These are phyloP conservation scores for Buceros bicornis DNA, from an alignment of 2,797 vertebrate species.

Conservation along the genomic window DNA sequence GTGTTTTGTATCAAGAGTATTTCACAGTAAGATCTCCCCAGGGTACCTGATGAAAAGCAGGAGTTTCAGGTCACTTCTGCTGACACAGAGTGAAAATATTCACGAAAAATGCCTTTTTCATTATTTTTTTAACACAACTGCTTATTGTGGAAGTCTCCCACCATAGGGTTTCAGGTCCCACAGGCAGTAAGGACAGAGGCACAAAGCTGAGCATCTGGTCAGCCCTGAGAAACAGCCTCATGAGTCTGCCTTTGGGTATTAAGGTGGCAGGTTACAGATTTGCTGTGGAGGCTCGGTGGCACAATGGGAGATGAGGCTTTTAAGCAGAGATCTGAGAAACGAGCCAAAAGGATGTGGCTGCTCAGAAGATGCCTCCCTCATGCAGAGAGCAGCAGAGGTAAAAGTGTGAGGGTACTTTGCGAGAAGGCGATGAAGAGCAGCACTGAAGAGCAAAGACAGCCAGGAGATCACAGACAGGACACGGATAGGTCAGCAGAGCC, in stretches of 20 bases:
- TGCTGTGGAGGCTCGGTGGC: not conserved
- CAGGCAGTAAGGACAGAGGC: not conserved
- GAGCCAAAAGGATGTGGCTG: not conserved
- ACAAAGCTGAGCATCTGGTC: not conserved
- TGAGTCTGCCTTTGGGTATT: not conserved
- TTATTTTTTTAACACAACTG: not conserved
- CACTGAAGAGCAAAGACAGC: not conserved
- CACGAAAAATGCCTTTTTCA: not conserved
- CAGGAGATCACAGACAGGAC: not conserved
- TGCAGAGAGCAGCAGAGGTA: not conserved
- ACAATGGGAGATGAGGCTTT: not conserved
- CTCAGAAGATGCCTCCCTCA: not conserved
- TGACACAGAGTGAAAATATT: not conserved
- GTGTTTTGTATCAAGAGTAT: not conserved
- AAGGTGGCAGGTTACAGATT: not conserved
- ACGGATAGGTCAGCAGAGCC: not conserved
- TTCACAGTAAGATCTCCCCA: not conserved
- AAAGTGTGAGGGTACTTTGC: not conserved
- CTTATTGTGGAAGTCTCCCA: not conserved
- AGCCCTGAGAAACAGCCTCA: not conserved
- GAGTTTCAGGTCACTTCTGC: slow-evolving; percentile 22
- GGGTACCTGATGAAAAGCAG: not conserved
- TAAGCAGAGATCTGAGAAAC: not conserved
- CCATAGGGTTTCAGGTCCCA: not conserved
- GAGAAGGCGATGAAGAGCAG: not conserved